phyloP scores from a whole-genome alignment of 1,140 invertebrate genomes.

The Cydia amplana region DNA sequence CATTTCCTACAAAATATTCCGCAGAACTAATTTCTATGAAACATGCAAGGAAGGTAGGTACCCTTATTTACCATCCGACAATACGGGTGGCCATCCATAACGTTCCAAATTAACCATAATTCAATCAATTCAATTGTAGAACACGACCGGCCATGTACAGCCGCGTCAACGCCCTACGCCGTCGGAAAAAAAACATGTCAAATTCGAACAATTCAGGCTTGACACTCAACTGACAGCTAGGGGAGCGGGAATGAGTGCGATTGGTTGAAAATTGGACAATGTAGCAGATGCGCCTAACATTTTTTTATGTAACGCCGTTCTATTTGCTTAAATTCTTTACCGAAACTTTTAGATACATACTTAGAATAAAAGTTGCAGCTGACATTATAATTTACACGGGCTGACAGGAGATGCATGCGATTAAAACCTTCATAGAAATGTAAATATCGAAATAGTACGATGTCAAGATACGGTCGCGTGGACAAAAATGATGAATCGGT shows the following conservation, averaged over 20 bases:
- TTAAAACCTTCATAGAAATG: constrained; percentile 51
- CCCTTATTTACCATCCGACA: constrained; percentile 54
- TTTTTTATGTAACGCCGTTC: constrained; percentile 56
- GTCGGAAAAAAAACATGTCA: constrained; percentile 57
- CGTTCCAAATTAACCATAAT: constrained; percentile 63
- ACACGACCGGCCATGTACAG: constrained; percentile 62
- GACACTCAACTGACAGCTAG: constrained; percentile 72
- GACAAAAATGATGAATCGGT: constrained; percentile 27
- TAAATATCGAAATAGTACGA: constrained; percentile 39
- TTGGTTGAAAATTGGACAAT: constrained; percentile 74
- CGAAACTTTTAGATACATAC: constrained; percentile 60
- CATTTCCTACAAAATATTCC: neutral
- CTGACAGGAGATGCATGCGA: constrained; percentile 54
- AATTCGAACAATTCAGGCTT: constrained; percentile 50
- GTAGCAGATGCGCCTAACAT: constrained; percentile 68
- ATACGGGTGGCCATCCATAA: constrained; percentile 74
- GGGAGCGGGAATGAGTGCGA: constrained; percentile 65
- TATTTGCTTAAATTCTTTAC: constrained; percentile 74
- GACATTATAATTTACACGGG: constrained; percentile 59
- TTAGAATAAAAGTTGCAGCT: constrained; percentile 52
- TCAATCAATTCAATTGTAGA: constrained; percentile 75
- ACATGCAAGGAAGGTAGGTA: neutral
- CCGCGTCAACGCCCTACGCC: constrained; percentile 64
- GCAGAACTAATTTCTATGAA: neutral
- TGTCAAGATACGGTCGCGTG: constrained; percentile 25